A percentile compares a stretch with the other conserved stretches of the same genome.
These are phyloP conservation scores for Neodontobutis hainanensis DNA, from an alignment of 2,113 vertebrate genomes.

Conservation along the genomic window DNA sequence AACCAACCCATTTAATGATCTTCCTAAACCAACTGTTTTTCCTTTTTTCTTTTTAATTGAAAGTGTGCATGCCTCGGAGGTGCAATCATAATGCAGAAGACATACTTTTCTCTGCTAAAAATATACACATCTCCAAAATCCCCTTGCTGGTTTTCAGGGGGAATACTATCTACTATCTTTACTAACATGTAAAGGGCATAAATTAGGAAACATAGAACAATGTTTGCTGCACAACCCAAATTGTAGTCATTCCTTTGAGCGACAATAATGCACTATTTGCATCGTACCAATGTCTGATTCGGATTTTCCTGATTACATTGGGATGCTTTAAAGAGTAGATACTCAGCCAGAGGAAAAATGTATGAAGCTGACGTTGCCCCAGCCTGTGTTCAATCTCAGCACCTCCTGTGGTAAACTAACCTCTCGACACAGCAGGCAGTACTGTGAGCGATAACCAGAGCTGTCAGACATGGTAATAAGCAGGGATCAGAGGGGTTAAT, in stretches of 20 bases:
- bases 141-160: conserved; percentile 15
- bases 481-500: conserved; percentile 66
- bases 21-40: too few species aligned
- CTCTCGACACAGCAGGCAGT: conserved; percentile 12
- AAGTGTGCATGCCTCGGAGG: conserved; percentile 20
- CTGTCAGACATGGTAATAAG: conserved; percentile 39
- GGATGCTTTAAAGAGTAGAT: too few species aligned
- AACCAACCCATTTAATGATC: too few species aligned
- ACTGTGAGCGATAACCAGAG: conserved; percentile 29
- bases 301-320: too few species aligned
- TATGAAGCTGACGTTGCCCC: background rate
- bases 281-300: background rate
- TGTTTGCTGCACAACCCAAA: conserved; percentile 34
- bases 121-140: conserved; percentile 38
- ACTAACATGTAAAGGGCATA: conserved; percentile 5
- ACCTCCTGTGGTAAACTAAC: conserved; percentile 46
- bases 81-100: conserved; percentile 28
- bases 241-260: conserved; percentile 42
- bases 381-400: conserved; percentile 39
- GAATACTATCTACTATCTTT: conserved; percentile 1
- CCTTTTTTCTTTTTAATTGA: conserved; percentile 29
- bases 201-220: conserved; percentile 23
- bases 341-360: too few species aligned
- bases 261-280: conserved; percentile 38
- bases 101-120: conserved; percentile 47